Evolutionary conservation across 1,140 invertebrate genomes (phyloP), one percentile per base, ranked within the genome.

Genomic region (Drosophila ficusphila): DNA sequence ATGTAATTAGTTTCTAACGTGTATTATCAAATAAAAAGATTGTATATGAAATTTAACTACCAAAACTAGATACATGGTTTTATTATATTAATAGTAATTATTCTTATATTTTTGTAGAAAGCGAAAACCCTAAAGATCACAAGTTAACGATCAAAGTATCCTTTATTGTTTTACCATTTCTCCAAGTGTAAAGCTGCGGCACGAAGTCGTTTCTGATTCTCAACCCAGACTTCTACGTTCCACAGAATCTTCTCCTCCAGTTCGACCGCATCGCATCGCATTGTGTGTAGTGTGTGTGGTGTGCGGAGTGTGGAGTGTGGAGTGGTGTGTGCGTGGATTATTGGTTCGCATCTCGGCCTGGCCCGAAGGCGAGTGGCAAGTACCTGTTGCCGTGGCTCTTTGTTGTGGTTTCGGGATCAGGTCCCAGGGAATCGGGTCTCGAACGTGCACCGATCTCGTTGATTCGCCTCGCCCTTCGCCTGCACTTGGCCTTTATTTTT

Each of bases 341-440:
- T 88, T 88, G 82, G 82, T 88, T 88, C 83, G 82, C 72, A 72
- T 81, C 81, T 81, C 70, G 62, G 56, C 62, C 68, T 78, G 73
- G 82, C 82, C 82, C 73, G 56, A 75, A 86, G 83, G 82, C 82
- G 72, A 86, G 61, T 73, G 62, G 46, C 82, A 88, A 85, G 82
- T 88, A 89, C 85, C 85, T 85, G 79, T 83, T 89, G 86, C 76
- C 74, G 83, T 89, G 75, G 78, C 56, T 76, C 73, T 82, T 76
- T 73, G 71, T 79, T 79, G 76, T 72, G 44, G 65, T 60, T 41
- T 49, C 44, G 47, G 60, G 69, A 75, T 72, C 46, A 72, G 69
- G 68, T 72, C 69, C 69, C 65, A 42, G 62, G 41, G 41, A 42
- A 42, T 47, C 46, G 23, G 68, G 67, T 16, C 69, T 72, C 41